Base-by-base conservation (phyloP, 2,113 vertebrate species). In the Trematocara stigmaticum region DNA sequence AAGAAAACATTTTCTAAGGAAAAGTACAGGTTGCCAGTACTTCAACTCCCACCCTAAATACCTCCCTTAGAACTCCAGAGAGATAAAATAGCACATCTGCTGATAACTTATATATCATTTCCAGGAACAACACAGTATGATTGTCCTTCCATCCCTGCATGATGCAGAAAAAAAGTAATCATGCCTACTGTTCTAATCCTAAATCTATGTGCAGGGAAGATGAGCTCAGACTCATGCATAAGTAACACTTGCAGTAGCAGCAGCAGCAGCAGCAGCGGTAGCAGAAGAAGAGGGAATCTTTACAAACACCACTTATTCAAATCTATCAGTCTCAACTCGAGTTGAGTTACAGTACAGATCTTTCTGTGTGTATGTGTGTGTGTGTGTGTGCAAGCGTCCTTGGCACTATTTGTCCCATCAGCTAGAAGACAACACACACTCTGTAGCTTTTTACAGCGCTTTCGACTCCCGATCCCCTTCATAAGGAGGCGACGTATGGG, bases 171-270 rank as follows among this genome's bases (percentile, higher is more conserved):
- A 84, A 26, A 90, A 88, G 26, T 59, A 82, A 78, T 47, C 94
- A 93, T 92, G 92, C 91, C 87, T 87, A 86, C 71, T 56, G 53
- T 88, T 89, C 85, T 13, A 78, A 83, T 88, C 88, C 88, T 86
- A 84, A 84, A 57, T 87, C 42, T 93, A 83, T 88, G 90, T 87
- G 84, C 84, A 29, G 86, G 85, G 84, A 47, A 51, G 88, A 81
- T 88, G 91, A 89, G 86, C 79, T 84, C 90, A 93, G 74, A 93
- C 93, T 94, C 94, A 95, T 96, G 96, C 95, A 87, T 95, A 96
- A 96, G 96, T 96, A 96, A 96, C 96, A 96, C 95, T 96, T 95
- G 95, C 95, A 96, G 94, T 95, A 96, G 95, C 94, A 94, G 93
- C 91, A 92, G 90, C 89, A 93, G 94, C 84, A 94, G 90, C 74